Conservation (phyloP, 2,888 invertebrate genomes). For the Sinotaia quadrata region DNA sequence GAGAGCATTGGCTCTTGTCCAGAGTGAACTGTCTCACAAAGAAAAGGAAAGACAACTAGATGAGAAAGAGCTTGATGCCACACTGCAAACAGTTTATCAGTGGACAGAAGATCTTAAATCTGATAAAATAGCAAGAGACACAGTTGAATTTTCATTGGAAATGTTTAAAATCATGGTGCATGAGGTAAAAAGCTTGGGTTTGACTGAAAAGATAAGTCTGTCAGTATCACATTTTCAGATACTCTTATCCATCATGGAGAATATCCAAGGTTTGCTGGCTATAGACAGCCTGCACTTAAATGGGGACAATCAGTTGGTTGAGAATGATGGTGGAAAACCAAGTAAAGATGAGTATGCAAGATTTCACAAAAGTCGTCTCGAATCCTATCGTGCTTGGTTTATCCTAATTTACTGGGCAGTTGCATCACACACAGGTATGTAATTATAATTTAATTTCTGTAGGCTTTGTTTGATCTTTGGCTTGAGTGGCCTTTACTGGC, state of each 20-base stretch:
- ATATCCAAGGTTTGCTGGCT: background rate
- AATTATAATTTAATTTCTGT: background rate
- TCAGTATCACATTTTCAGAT: background rate
- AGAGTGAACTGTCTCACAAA: background rate
- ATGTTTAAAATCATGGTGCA: background rate
- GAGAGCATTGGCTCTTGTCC: background rate
- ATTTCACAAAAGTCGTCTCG: conserved; percentile 5
- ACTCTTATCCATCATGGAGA: background rate
- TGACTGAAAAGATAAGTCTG: background rate
- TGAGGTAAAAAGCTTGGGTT: conserved; percentile 5
- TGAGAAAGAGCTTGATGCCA: background rate
- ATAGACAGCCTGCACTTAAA: background rate
- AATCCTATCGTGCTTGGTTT: conserved; percentile 21
- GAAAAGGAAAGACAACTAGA: background rate
- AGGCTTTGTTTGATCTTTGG: no score
- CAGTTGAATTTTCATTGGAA: background rate
- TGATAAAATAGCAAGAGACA: background rate
- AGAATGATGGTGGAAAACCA: background rate
- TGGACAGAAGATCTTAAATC: background rate
- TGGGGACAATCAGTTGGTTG: no score
- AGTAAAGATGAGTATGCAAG: background rate
- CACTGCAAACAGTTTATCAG: background rate
- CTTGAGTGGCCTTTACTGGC: no score
- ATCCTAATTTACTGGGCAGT: background rate
- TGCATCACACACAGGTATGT: background rate